Percentiles rank a stretch among this genome's conserved stretches.
Evolutionary conservation across 1,140 invertebrate genomes (phyloP).

Genomic region (Brachionus paranguensis): DNA sequence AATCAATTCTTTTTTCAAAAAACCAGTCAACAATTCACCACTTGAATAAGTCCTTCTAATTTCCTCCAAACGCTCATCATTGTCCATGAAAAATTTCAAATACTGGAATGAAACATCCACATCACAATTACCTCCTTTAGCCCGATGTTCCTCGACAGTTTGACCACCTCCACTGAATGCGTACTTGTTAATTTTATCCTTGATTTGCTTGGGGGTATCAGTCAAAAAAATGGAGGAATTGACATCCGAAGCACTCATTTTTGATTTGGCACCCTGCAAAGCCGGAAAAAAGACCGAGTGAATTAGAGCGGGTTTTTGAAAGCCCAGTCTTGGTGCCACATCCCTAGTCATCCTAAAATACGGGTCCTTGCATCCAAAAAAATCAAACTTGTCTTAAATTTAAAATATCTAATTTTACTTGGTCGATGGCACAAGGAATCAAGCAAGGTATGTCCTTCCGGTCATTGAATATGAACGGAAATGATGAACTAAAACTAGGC

Average conservation of each 20-base stretch:
- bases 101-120: slow-evolving; percentile 94
- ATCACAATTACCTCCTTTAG: slow-evolving; percentile 83
- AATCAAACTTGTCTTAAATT: background rate
- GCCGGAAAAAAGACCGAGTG: slow-evolving; percentile 93
- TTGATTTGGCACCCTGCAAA: slow-evolving; percentile 87
- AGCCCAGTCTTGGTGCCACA: slow-evolving; percentile 79
- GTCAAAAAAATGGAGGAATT: slow-evolving; percentile 90
- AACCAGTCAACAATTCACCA: slow-evolving; percentile 83
- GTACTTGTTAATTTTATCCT: slow-evolving; percentile 96
- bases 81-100: slow-evolving; percentile 87
- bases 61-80: slow-evolving; percentile 78
- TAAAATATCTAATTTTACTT: slow-evolving; percentile 58
- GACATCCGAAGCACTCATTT: slow-evolving; percentile 92
- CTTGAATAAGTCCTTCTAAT: slow-evolving; percentile 76
- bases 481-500: slow-evolving; percentile 85
- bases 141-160: slow-evolving; percentile 84
- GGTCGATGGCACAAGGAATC: slow-evolving; percentile 98
- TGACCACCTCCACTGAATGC: slow-evolving; percentile 93
- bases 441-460: slow-evolving; percentile 71
- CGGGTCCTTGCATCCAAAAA: slow-evolving; percentile 66
- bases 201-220: slow-evolving; percentile 91
- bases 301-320: slow-evolving; percentile 83
- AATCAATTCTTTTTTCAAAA: slow-evolving; percentile 87
- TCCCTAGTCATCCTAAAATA: slow-evolving; percentile 98
- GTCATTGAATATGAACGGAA: slow-evolving; percentile 82